phyloP scores from a whole-genome alignment of 2,113 vertebrate species.

The Cryptotis parvus region DNA sequence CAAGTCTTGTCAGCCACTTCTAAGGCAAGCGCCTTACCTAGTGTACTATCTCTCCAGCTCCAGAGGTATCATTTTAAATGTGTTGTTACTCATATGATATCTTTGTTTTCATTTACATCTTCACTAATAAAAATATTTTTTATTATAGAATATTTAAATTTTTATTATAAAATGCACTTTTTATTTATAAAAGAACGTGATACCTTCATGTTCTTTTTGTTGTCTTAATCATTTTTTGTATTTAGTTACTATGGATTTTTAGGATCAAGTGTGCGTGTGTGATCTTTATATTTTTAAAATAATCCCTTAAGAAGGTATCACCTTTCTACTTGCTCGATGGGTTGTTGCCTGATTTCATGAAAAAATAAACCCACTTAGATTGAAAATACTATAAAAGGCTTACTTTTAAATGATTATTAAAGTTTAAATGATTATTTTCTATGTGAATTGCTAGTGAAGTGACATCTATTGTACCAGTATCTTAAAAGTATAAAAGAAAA shows the following conservation, averaged over 20 bases:
- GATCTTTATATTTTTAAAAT: slow-evolving; percentile 25
- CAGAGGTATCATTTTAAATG: neutral
- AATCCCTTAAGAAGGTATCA: neutral
- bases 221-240: neutral
- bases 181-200: too few species aligned
- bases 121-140: neutral
- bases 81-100: slow-evolving; percentile 21
- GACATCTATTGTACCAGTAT: neutral
- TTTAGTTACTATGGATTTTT: slow-evolving; percentile 15
- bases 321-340: too few species aligned
- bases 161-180: too few species aligned
- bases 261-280: neutral
- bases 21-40: too few species aligned
- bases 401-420: neutral
- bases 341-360: too few species aligned
- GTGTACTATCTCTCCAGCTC: too few species aligned
- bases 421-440: slow-evolving; percentile 26
- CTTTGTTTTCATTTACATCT: neutral
- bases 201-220: neutral
- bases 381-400: too few species aligned
- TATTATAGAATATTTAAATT: too few species aligned
- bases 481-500: neutral
- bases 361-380: too few species aligned
- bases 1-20: too few species aligned
- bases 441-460: slow-evolving; percentile 3